Percentiles rank a stretch among this genome's conserved stretches.
Evolutionary conservation across 1,140 invertebrate genomes (phyloP).

Genomic region (Drosophila tani): DNA sequence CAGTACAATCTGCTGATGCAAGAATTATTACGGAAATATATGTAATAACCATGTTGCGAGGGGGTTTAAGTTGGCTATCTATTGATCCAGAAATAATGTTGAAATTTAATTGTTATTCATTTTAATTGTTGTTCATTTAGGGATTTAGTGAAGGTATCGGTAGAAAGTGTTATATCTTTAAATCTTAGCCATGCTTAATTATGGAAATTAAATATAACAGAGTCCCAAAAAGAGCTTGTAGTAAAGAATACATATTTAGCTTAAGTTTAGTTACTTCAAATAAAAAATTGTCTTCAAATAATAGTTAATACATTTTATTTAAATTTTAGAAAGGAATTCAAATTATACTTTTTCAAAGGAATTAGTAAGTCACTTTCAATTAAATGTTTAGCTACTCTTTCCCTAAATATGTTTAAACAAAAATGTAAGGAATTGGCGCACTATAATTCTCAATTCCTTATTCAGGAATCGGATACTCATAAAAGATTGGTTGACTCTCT

Average conservation of each 20-base stretch:
- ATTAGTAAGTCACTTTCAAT: too few species aligned
- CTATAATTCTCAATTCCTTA: too few species aligned
- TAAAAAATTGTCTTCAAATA: too few species aligned
- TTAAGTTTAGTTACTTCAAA: background rate
- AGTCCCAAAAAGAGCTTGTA: background rate
- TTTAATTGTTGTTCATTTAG: background rate
- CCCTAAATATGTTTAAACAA: too few species aligned
- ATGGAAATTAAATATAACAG: background rate
- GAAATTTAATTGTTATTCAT: background rate
- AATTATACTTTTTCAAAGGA: too few species aligned
- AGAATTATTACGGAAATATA: slow-evolving; percentile 10
- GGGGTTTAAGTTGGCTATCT: background rate
- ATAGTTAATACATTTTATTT: too few species aligned
- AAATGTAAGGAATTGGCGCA: too few species aligned
- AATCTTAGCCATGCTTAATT: too few species aligned
- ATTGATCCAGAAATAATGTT: background rate
- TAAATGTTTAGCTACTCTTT: too few species aligned
- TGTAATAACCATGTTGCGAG: slow-evolving; percentile 9
- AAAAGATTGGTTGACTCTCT: too few species aligned
- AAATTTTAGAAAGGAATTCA: too few species aligned
- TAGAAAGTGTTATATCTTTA: background rate
- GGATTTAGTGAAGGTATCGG: background rate
- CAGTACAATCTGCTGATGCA: slow-evolving; percentile 23
- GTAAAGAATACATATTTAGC: background rate
- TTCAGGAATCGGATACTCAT: too few species aligned